phyloP scores from a whole-genome alignment of 2,113 vertebrate species.

The Notechis scutatus region DNA sequence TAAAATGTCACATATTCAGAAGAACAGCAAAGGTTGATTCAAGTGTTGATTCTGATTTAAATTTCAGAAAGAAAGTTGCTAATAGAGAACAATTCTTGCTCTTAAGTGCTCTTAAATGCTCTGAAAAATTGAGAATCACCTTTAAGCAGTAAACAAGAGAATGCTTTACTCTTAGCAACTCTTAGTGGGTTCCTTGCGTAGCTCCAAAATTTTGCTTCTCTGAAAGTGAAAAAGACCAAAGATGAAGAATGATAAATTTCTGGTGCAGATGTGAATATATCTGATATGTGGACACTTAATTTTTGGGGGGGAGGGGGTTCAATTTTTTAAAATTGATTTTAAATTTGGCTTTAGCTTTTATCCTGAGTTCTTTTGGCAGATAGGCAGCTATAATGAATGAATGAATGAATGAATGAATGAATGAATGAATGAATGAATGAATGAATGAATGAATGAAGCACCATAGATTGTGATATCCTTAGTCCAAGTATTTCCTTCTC shows the following conservation, averaged over 20 bases:
- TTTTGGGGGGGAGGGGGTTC: not conserved
- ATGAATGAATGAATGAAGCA: no score
- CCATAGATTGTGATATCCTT: no score
- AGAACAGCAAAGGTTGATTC: not conserved
- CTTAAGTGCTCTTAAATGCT: not conserved
- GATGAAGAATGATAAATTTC: not conserved
- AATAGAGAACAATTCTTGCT: not conserved
- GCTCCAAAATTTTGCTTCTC: not conserved
- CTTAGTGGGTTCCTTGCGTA: not conserved
- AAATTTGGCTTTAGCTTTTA: not conserved
- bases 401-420: no score
- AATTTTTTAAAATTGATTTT: not conserved
- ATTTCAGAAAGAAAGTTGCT: not conserved
- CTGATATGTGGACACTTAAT: not conserved
- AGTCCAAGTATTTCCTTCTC: no score
- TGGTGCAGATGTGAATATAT: not conserved
- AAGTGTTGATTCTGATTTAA: not conserved
- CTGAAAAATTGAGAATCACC: not conserved
- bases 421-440: no score
- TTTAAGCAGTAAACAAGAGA: not conserved
- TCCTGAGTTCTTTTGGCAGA: not conserved
- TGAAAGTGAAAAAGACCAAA: not conserved
- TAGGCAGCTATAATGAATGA: no score
- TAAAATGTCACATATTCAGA: not conserved
- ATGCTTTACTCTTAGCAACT: not conserved